Conservation (phyloP, 2,113 vertebrate genomes). For the Miniopterus natalensis region DNA sequence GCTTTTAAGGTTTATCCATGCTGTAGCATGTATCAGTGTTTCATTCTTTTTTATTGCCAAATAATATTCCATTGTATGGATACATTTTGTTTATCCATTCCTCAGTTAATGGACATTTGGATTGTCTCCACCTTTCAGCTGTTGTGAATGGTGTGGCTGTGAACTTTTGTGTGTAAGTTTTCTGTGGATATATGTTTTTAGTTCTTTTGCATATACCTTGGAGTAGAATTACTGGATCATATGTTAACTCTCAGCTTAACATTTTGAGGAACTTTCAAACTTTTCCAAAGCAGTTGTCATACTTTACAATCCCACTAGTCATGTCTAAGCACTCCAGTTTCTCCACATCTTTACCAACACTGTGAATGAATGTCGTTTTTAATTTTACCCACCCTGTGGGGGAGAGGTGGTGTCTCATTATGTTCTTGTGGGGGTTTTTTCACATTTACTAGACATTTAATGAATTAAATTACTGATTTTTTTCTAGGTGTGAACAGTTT, state of each 20-base stretch:
- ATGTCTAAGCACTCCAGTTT: background rate
- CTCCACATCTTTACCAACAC: background rate
- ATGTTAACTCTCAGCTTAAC: constrained; percentile 50
- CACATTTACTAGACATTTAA: background rate
- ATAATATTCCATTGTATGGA: background rate
- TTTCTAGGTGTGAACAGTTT: background rate
- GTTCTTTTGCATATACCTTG: constrained; percentile 4
- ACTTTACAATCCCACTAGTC: background rate
- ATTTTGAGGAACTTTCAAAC: constrained; percentile 49
- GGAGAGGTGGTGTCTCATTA: background rate
- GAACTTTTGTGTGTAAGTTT: background rate
- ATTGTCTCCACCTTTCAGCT: background rate
- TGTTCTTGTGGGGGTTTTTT: background rate
- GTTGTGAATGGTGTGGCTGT: background rate
- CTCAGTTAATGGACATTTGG: constrained; percentile 18
- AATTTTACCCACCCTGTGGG: background rate
- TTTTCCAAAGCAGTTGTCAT: constrained; percentile 29
- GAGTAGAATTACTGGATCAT: constrained; percentile 10
- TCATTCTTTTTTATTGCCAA: constrained; percentile 1
- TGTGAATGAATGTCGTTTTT: background rate
- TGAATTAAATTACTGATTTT: background rate
- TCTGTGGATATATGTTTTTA: constrained; percentile 34
- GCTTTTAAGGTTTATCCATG: constrained; percentile 37
- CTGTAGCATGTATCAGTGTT: background rate
- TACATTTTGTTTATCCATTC: constrained; percentile 15